Conservation (phyloP, 2,797 vertebrate species). For the Tympanoctomys barrerae region DNA sequence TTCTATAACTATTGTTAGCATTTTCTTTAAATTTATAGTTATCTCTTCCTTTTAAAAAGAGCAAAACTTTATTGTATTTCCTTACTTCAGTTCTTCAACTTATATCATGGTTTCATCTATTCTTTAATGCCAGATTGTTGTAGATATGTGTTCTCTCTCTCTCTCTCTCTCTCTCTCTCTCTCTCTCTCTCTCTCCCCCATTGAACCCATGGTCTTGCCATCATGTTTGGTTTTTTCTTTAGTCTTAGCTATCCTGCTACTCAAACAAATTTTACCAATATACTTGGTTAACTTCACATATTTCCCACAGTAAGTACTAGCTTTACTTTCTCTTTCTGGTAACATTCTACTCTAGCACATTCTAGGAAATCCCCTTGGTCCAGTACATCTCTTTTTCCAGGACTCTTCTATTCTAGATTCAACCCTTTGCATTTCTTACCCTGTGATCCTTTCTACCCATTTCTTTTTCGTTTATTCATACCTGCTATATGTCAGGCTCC, state of each 20-base stretch:
- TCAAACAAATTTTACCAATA: not conserved
- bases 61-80: not conserved
- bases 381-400: not conserved
- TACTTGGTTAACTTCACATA: not conserved
- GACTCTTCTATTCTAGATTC: not conserved
- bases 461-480: not conserved
- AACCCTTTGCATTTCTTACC: not conserved
- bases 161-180: not conserved
- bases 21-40: constrained; percentile 25
- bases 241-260: constrained; percentile 12
- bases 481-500: not conserved
- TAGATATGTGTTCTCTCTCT: not conserved
- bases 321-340: not conserved
- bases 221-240: not conserved
- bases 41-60: not conserved
- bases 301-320: not conserved
- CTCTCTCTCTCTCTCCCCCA: not conserved
- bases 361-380: not conserved
- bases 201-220: not conserved
- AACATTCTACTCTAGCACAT: not conserved
- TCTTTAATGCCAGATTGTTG: not conserved
- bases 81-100: not conserved
- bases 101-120: not conserved
- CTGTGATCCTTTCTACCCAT: not conserved
- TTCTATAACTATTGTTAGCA: not conserved